Evolutionary conservation across 1,140 invertebrate species (phyloP), one percentile per base, ranked within the genome.

Genomic region (Myzus persicae): DNA sequence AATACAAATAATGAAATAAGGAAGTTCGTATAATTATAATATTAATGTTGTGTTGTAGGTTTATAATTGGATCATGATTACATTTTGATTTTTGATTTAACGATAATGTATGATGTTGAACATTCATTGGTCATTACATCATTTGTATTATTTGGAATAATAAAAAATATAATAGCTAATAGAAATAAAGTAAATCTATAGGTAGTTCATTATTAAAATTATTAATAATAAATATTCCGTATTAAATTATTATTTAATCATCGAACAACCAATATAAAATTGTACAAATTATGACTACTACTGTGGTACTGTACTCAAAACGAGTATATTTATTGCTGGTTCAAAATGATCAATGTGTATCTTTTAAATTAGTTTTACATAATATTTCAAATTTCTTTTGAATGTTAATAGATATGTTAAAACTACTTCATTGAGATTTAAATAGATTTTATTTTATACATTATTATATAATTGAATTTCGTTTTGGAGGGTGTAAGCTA

Each of bases 401-500:
- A 59, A 31, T 31, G 0, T 54, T 26, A 26, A 24, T 9, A 59
- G 9, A 59, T n/a, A 59, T 26, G 24, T 26, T 59, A 81, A 7
- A 81, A 81, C n/a, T 81, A 82, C 36, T 38, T 76, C 31, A 22
- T 40, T 84, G 42, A 24, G 38, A 24, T 84, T 40, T 24, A 24
- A 82, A 84, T 84, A 22, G 81, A 84, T 40, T 42, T 84, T 26
- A 11, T 42, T 26, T 84, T 26, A 3, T 87, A 31, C 20, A 48
- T 88, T 88, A 87, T 46, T 87, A 42, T 42, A 46, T 26, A n/a
- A 88, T 88, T 88, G 4, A 46, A 88, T 88, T 88, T 48, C 31
- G 20, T 20, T 36, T 88, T 48, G 4, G n/a, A 88, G 87, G 87
- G 44, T n/a, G 31, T n/a, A 67, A 67, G n/a, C 31, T 67, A 67